Evolutionary conservation across 2,888 invertebrate genomes (phyloP), one percentile per base, ranked within the genome.

Genomic region (Sinhomidia bicolor): DNA sequence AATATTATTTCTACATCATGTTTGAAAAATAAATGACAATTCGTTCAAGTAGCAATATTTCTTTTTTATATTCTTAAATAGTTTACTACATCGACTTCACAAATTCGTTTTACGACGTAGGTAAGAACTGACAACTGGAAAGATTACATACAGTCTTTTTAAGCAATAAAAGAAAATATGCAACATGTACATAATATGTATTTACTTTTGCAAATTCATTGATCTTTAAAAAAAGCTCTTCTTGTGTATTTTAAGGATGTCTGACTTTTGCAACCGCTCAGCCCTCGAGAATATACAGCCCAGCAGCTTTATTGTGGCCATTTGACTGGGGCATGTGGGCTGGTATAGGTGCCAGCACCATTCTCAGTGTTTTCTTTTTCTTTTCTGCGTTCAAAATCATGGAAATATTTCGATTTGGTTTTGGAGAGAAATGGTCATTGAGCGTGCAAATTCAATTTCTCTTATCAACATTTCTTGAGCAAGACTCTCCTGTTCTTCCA

Each of bases 251-350:
- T 32, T n/a, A 54, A 71, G 90, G 90, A 2, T 91, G 85, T 65
- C 85, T 91, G 1, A 91, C 91, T 7, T 91, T 82, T 68, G 90
- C 89, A n/a, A 91, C 90, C 0, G 81, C 88, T 29, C 86, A 89
- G 47, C 90, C 89, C n/a, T 54, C 51, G 1, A 51, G 81, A 41
- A 81, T 91, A 9, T 90, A 60, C 54, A 80, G 80, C n/a, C 89
- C 89, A 0, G 81, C 82, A 2, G 90, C 90, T 12, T 51, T 90
- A 14, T 76, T 89, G 5, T 90, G 90, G 90, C 88, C 90, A 1
- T 90, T 90, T 23, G 87, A 89, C 26, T 6, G 44, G 10, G 23
- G 57, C 12, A 90, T 89, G 85, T 90, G 90, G 90, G n/a, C 32
- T n/a, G 29, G 81, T 14, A 90, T 90, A 14, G 81, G 65, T 10